These are phyloP conservation scores for Pipa parva DNA, from an alignment of 2,113 vertebrate genomes.

Conservation along the genomic window DNA sequence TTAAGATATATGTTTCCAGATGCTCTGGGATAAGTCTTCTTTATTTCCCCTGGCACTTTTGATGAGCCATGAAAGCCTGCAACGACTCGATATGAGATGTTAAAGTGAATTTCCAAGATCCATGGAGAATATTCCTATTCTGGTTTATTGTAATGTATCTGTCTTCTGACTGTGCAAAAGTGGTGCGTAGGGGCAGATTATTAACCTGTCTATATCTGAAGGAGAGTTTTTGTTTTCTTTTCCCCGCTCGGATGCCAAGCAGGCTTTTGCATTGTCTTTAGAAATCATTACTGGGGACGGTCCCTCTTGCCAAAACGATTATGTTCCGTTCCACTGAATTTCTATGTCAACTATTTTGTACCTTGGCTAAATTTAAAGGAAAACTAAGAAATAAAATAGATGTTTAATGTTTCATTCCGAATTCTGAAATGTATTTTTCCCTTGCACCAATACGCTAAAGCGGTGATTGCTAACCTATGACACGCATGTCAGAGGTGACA, in stretches of 20 bases:
- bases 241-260: not conserved
- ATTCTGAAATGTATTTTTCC: too few species aligned
- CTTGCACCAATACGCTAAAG: too few species aligned
- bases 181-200: slow-evolving; percentile 3
- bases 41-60: slow-evolving; percentile 37
- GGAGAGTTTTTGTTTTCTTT: not conserved
- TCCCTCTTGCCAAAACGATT: too few species aligned
- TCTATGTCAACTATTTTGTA: too few species aligned
- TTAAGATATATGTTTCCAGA: slow-evolving; percentile 40
- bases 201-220: slow-evolving; percentile 25
- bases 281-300: too few species aligned
- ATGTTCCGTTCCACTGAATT: too few species aligned
- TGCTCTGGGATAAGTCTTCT: slow-evolving; percentile 36
- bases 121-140: slow-evolving; percentile 1
- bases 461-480: too few species aligned
- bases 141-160: slow-evolving; percentile 15
- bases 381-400: too few species aligned
- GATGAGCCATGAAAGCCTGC: slow-evolving; percentile 38
- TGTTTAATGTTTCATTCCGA: too few species aligned
- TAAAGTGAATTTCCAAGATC: slow-evolving; percentile 19
- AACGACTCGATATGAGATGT: slow-evolving; percentile 23
- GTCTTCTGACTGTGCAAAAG: slow-evolving; percentile 1
- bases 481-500: too few species aligned
- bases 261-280: not conserved
- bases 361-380: too few species aligned